Conservation (phyloP, 2,113 vertebrate genomes). For the Burhinus oedicnemus region DNA sequence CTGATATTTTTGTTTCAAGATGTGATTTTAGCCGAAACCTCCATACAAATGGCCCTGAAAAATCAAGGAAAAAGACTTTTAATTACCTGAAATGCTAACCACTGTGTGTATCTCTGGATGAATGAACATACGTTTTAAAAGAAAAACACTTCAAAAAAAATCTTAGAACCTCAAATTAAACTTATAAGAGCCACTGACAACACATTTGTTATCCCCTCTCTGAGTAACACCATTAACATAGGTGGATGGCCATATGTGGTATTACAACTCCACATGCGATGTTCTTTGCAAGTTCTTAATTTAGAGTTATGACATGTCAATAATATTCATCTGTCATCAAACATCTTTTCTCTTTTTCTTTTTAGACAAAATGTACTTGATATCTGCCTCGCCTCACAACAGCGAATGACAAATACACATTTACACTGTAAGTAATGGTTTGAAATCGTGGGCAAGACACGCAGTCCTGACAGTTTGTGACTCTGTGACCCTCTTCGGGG, state of each 20-base stretch:
- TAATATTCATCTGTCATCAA: background rate
- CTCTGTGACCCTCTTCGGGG: constrained; percentile 10
- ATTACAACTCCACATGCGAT: background rate
- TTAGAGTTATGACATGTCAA: background rate
- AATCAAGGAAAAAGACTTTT: background rate
- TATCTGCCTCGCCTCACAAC: background rate
- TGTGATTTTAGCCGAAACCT: background rate
- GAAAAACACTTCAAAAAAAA: too few relatives aligned
- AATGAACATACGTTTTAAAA: background rate
- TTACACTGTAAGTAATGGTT: background rate
- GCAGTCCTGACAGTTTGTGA: background rate
- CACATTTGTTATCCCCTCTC: background rate
- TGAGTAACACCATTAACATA: background rate
- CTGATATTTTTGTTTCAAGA: background rate
- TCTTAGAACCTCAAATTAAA: background rate
- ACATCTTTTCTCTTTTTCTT: background rate
- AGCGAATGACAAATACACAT: background rate
- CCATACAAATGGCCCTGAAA: background rate
- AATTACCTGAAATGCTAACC: background rate
- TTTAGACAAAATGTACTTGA: background rate
- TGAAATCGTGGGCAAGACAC: background rate
- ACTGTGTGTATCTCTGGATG: background rate
- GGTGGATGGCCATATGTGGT: background rate
- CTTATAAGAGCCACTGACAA: background rate
- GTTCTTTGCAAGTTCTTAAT: background rate